Evolutionary conservation across 1,140 invertebrate species (phyloP), one percentile per base, ranked within the genome.

Genomic region (Micrasema minimum): DNA sequence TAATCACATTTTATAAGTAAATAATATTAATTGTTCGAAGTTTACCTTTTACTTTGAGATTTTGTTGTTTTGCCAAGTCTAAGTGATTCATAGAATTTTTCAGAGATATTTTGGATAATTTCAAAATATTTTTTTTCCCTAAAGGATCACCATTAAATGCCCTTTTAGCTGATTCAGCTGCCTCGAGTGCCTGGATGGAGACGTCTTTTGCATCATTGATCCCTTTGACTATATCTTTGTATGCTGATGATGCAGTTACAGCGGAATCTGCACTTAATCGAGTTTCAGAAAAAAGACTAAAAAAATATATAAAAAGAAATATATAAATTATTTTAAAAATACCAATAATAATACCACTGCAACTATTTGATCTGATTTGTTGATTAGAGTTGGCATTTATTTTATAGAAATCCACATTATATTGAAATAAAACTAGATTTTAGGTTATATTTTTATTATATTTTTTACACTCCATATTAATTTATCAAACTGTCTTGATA

Each of bases 171-270:
- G 87, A 80, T 23, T 89, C 81, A 0, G 90, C 87, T 11, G 89
- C 87, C 35, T 83, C 78, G 14, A 87, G 84, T 0, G 93, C 93
- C 66, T 87, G 85, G n/a, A 83, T 78, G 0, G 91, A 91, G 22
- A 89, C 88, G 14, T 87, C 78, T 75, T 83, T 83, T 0, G 93
- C 92, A 31, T 83, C 82, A 14, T 83, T 77, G 10, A 95, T 83
- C 20, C 86, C 86, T 46, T 90, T 86, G 0, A 92, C 88, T 59
- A 97, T 96, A 74, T 90, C 90, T 75, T 92, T 86, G 79, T 96
- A 96, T 0, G 92, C 94, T 61, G 89, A 88, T 43, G 94, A 95
- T 0, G 93, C 93, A 76, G 88, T 87, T 31, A 95, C 80, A 16
- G 92, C 90, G 71, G 87, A 87, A 14, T 89, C 88, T 16, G 92